Percentiles rank a stretch among this genome's conserved stretches.
phyloP scores from a whole-genome alignment of 37 sponge, comb jelly and placozoan species.

The Tethya wilhelma region DNA sequence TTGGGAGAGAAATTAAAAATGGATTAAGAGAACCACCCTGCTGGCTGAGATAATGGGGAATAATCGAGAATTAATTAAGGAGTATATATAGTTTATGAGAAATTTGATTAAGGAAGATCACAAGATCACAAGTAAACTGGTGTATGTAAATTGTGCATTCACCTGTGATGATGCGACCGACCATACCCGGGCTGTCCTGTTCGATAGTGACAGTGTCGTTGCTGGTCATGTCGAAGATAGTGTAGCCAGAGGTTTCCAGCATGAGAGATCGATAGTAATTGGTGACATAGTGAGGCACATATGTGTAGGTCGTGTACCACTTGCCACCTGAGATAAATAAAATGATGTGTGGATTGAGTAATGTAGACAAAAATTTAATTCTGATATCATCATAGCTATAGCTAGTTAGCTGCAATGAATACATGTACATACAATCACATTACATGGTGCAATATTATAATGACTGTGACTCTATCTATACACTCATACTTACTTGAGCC shows the following conservation, averaged over 20 bases:
- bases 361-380: background rate
- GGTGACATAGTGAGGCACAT: conserved; percentile 74
- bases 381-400: conserved; percentile 2
- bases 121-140: no score
- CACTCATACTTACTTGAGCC: conserved; percentile 62
- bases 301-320: conserved; percentile 82
- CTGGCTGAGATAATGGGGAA: no score
- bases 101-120: no score
- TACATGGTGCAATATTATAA: background rate
- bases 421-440: no score
- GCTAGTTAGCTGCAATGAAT: background rate
- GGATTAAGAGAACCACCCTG: no score
- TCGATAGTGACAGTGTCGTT: conserved; percentile 35
- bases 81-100: no score
- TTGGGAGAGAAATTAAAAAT: no score
- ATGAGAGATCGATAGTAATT: conserved; percentile 49
- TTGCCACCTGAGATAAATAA: conserved; percentile 54
- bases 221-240: conserved; percentile 56
- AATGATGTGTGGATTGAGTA: background rate
- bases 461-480: background rate
- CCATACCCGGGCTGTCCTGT: conserved; percentile 31
- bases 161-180: conserved; percentile 70
- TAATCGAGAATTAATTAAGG: no score
- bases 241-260: conserved; percentile 63
- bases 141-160: background rate